phyloP scores from a whole-genome alignment of 53 echinoderm and acorn worm genomes.

The Zoroaster sp. region DNA sequence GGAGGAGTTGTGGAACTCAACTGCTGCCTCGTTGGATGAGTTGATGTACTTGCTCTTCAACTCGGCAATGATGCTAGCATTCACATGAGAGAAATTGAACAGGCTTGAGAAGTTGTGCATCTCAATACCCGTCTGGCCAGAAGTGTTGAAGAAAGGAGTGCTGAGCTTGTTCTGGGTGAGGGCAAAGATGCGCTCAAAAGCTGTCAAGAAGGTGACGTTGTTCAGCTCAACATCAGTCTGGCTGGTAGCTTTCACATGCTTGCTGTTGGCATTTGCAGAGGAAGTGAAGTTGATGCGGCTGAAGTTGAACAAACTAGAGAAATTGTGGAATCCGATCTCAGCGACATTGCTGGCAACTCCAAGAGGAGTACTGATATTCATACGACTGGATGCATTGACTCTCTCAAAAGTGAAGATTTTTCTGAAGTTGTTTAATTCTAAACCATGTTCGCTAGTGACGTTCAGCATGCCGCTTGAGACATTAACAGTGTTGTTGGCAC shows the following conservation, averaged over 20 bases:
- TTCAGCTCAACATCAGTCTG: slow-evolving; percentile 45
- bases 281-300: slow-evolving; percentile 47
- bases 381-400: slow-evolving; percentile 57
- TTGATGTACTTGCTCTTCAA: slow-evolving; percentile 62
- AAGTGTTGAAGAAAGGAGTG: slow-evolving; percentile 52
- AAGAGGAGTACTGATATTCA: slow-evolving; percentile 51
- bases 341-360: slow-evolving; percentile 9
- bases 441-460: slow-evolving; percentile 63
- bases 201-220: slow-evolving; percentile 49
- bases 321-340: slow-evolving; percentile 52
- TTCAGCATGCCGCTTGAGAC: slow-evolving; percentile 62
- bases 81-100: slow-evolving; percentile 65
- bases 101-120: slow-evolving; percentile 60
- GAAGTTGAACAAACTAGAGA: slow-evolving; percentile 58
- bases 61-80: slow-evolving; percentile 34
- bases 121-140: slow-evolving; percentile 32
- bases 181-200: slow-evolving; percentile 68
- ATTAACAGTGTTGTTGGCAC: slow-evolving; percentile 48
- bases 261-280: slow-evolving; percentile 47
- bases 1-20: slow-evolving; percentile 64
- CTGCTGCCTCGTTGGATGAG: slow-evolving; percentile 31
- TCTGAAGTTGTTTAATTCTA: slow-evolving; percentile 67
- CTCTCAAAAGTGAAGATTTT: slow-evolving; percentile 60
- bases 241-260: slow-evolving; percentile 58
- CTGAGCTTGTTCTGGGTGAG: slow-evolving; percentile 47